Base-by-base conservation (phyloP, 2,797 vertebrate genomes). In the Prunella strophiata region DNA sequence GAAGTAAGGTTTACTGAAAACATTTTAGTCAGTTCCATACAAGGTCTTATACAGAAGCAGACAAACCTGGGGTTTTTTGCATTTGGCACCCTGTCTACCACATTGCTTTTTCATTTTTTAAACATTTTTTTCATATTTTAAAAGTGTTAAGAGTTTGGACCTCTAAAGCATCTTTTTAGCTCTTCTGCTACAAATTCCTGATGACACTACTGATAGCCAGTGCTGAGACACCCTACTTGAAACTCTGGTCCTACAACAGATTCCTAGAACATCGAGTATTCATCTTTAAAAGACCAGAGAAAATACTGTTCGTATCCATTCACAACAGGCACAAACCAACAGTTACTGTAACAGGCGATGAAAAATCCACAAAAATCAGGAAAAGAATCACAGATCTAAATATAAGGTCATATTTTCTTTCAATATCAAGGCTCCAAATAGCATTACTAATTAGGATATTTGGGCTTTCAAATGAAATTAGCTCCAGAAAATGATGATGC, bases 301-400 rank as follows among this genome's bases (percentile, higher is more conserved):
- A 80, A 59, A 47, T 34, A 57, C 7, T 67, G 11, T 17, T 74
- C 40, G 11, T 36, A 7, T 32, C 26, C 34, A 25, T 62, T 47
- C 52, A 77, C 14, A 74, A 45, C 0, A 1, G 32, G 48, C 48
- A 86, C 11, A 40, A 88, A 74, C 34, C 13, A 61, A 85, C 0
- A 1, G 42, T n/a, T 45, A 27, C 23, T 59, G 3, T 15, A 74
- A 79, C 7, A 71, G 21, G 14, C 0, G 0, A 62, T 16, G 9
- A 16, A 29, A 93, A 65, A 74, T 55, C 34, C n/a, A 73, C 0
- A 2, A 21, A 67, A n/a, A 59, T 27, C 38, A 65, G 30, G 23
- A 83, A 59, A 91, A 86, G 6, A 77, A 72, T 45, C 26, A 22
- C 19, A 65, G 23, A 45, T 45, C 26, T 71, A 63, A 83, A 54